Conservation (phyloP, 37 sponge, comb jelly and placozoan species). For the Hormiphora californensis region DNA sequence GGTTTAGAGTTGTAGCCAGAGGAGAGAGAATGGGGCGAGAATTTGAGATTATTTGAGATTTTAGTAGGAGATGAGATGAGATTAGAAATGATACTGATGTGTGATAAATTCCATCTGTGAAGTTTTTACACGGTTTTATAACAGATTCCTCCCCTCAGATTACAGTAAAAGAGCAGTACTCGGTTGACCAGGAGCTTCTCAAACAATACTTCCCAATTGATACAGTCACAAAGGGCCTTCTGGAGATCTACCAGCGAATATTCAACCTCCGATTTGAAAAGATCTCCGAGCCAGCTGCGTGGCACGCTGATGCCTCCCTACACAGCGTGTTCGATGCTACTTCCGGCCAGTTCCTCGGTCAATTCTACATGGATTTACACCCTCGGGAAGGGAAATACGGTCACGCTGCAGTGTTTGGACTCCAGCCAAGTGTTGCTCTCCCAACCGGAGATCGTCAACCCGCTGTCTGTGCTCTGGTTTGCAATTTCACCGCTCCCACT, state of each 20-base stretch:
- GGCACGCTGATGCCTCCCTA: slow-evolving; percentile 59
- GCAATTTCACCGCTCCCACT: slow-evolving; percentile 62
- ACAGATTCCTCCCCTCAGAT: too few species aligned
- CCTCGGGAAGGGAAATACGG: slow-evolving; percentile 69
- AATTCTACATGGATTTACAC: slow-evolving; percentile 65
- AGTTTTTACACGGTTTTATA: too few species aligned
- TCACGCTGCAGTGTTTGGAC: slow-evolving; percentile 63
- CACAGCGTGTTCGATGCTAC: slow-evolving; percentile 56
- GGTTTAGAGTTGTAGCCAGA: too few species aligned
- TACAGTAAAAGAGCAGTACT: slow-evolving; percentile 58
- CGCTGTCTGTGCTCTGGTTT: slow-evolving; percentile 61
- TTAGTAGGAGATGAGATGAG: too few species aligned
- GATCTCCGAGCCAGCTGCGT: slow-evolving; percentile 53
- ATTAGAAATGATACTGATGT: too few species aligned
- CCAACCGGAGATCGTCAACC: slow-evolving; percentile 56
- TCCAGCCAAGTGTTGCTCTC: slow-evolving; percentile 53
- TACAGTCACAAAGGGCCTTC: slow-evolving; percentile 59
- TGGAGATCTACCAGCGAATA: slow-evolving; percentile 56
- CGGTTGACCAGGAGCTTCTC: slow-evolving; percentile 60
- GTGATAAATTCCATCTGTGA: not conserved
- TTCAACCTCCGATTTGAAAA: slow-evolving; percentile 56
- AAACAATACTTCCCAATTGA: slow-evolving; percentile 65
- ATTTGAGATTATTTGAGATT: too few species aligned
- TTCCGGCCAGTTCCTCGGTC: slow-evolving; percentile 54
- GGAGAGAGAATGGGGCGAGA: too few species aligned